These are phyloP conservation scores for Siniperca knerii DNA, from an alignment of 2,113 vertebrate species.

Conservation along the genomic window DNA sequence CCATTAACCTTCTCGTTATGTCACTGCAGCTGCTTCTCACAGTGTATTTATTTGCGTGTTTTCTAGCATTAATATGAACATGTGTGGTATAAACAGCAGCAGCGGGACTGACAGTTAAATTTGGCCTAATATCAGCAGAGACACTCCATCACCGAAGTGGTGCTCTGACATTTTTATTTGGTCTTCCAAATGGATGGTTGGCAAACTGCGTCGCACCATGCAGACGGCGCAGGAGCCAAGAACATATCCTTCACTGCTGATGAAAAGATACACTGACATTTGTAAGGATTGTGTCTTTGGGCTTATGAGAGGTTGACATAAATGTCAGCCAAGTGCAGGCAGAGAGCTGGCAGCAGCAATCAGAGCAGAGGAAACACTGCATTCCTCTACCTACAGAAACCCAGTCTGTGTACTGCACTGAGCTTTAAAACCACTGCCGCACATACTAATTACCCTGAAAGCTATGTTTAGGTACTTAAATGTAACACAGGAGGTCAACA, in stretches of 20 bases:
- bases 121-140: conserved; percentile 43
- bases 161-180: conserved; percentile 63
- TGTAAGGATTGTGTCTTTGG: conserved; percentile 56
- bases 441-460: too few species aligned
- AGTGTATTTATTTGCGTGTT: not conserved
- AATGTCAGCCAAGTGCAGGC: conserved; percentile 54
- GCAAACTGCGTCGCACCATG: conserved; percentile 16
- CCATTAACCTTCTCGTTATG: conserved; percentile 46
- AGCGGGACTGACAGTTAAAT: conserved; percentile 22
- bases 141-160: conserved; percentile 52
- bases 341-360: conserved; percentile 35
- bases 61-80: not conserved
- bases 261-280: conserved; percentile 57
- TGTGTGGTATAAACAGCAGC: conserved; percentile 13
- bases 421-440: not conserved
- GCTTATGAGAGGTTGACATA: conserved; percentile 46
- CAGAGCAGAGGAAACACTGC: not conserved
- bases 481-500: too few species aligned
- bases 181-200: conserved; percentile 58
- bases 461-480: too few species aligned
- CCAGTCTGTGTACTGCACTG: not conserved
- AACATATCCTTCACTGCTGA: conserved; percentile 43
- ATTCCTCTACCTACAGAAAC: not conserved
- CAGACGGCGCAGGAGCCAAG: conserved; percentile 33
- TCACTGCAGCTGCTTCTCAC: not conserved